Conservation (phyloP, 2,113 vertebrate genomes). For the Ailuropoda melanoleuca region DNA sequence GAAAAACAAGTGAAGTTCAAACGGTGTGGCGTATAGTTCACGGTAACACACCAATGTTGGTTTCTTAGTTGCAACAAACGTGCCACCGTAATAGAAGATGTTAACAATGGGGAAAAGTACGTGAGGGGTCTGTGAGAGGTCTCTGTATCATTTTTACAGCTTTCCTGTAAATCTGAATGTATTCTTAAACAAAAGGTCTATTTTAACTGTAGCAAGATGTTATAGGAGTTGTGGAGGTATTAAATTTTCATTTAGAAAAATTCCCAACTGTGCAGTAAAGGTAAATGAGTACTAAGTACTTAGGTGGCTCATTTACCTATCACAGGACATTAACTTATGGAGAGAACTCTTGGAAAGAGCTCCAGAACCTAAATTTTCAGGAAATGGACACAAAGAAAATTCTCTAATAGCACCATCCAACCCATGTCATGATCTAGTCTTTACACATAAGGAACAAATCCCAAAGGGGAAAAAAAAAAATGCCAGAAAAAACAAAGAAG, state of each 20-base stretch:
- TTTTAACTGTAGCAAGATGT: background rate
- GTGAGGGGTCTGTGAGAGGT: fast-evolving
- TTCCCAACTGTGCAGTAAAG: background rate
- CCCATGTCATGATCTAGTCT: background rate
- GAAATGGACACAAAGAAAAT: background rate
- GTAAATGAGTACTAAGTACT: conserved; percentile 31
- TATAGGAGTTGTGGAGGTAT: background rate
- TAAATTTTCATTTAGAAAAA: background rate
- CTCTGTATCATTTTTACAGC: background rate
- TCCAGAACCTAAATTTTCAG: background rate
- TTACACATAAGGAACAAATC: background rate
- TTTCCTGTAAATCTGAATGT: background rate
- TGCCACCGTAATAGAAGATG: background rate
- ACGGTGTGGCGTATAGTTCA: background rate
- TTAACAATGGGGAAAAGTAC: too few species aligned
- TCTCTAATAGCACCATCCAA: background rate
- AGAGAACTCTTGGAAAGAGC: background rate
- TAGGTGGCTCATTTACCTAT: background rate
- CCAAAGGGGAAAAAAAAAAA: background rate
- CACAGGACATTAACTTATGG: background rate
- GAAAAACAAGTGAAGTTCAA: background rate
- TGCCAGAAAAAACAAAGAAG: background rate
- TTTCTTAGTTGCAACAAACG: background rate
- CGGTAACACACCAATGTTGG: fast-evolving
- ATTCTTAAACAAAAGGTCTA: background rate